Conservation (phyloP, 2,797 vertebrate genomes). For the Lacerta agilis region DNA sequence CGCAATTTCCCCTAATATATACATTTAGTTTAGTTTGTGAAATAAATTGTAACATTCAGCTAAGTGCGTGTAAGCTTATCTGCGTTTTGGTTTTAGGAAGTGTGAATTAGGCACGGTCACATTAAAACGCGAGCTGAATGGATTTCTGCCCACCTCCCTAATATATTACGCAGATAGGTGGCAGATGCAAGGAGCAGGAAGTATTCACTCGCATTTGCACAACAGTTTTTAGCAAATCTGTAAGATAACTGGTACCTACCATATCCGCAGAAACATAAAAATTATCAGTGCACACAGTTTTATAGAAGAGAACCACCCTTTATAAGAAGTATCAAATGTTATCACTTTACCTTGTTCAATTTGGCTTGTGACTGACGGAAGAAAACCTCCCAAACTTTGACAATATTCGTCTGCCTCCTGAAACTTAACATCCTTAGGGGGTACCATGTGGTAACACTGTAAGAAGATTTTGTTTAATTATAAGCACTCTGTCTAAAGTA, state of each 20-base stretch:
- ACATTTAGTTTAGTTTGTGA: no score
- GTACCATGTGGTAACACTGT: slow-evolving; percentile 88
- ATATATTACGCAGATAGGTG: no score
- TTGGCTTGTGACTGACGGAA: slow-evolving; percentile 88
- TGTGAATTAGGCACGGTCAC: no score
- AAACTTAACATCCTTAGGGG: slow-evolving; percentile 68
- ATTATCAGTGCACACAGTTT: neutral
- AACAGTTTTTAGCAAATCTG: neutral
- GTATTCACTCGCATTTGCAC: neutral
- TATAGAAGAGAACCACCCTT: neutral
- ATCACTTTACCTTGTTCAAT: slow-evolving; percentile 88
- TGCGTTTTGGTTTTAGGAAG: no score
- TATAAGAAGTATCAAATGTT: neutral
- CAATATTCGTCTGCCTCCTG: slow-evolving; percentile 83
- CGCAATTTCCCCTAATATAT: no score
- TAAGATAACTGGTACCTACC: neutral
- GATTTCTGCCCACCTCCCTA: no score
- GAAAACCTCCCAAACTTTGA: slow-evolving; percentile 79
- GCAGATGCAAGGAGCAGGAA: no score
- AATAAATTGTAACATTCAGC: no score
- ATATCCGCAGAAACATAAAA: neutral
- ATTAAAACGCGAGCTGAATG: no score
- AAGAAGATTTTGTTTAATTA: slow-evolving; percentile 40
- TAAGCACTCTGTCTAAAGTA: neutral
- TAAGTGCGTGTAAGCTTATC: no score